These are phyloP conservation scores for Aleiodes alternator DNA, from an alignment of 2,888 invertebrate genomes.

Conservation along the genomic window DNA sequence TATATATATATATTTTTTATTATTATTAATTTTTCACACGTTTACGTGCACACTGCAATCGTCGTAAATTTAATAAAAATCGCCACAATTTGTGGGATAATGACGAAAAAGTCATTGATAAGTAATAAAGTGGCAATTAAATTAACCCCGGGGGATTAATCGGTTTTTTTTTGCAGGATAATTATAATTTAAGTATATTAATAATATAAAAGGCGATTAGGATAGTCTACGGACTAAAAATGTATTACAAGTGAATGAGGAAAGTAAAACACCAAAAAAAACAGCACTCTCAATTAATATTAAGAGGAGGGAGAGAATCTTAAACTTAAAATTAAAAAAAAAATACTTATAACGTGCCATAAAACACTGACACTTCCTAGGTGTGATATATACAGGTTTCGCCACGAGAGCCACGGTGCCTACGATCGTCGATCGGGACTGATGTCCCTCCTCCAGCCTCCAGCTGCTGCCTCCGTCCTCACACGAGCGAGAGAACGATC, in stretches of 20 bases:
- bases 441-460: constrained; percentile 64
- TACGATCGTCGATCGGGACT: constrained; percentile 61
- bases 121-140: too few species aligned
- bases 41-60: constrained; percentile 28
- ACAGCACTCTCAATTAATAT: background rate
- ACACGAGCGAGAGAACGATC: constrained; percentile 53
- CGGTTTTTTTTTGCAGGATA: constrained; percentile 15
- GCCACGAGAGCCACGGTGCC: constrained; percentile 56
- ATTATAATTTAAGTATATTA: background rate
- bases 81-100: background rate
- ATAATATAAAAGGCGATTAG: constrained; percentile 21
- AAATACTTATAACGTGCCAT: constrained; percentile 41
- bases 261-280: background rate
- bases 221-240: constrained; percentile 9
- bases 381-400: constrained; percentile 58
- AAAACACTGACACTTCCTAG: constrained; percentile 55
- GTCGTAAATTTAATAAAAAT: constrained; percentile 6
- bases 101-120: background rate
- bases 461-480: constrained; percentile 60
- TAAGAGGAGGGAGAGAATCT: constrained; percentile 27
- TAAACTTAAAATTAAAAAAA: constrained; percentile 32
- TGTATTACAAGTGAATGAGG: constrained; percentile 40
- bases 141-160: background rate
- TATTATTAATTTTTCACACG: background rate
- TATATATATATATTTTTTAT: background rate